phyloP scores from a whole-genome alignment of 2,888 invertebrate species.

The Sphaerophoria rueppellii region DNA sequence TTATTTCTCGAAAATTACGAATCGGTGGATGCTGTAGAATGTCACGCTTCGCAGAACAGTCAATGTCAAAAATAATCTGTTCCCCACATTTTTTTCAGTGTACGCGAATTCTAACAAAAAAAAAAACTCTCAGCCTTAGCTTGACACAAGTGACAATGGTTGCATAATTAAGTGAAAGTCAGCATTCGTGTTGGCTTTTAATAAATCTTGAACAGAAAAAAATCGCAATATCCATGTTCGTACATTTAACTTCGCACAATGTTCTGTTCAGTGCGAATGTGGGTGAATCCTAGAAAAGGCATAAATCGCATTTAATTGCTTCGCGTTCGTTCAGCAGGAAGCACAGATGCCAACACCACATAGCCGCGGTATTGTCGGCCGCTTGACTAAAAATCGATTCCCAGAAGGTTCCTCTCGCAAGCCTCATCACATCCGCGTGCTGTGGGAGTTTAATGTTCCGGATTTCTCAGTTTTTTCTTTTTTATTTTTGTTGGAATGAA shows the following conservation, averaged over 20 bases:
- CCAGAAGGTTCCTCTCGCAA: constrained; percentile 30
- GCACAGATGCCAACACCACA: constrained; percentile 34
- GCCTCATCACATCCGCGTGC: neutral
- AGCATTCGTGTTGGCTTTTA: constrained; percentile 67
- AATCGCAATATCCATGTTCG: constrained; percentile 12
- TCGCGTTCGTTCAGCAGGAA: constrained; percentile 25
- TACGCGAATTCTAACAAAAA: neutral
- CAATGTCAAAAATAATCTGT: too few relatives aligned
- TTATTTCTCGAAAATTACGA: too few relatives aligned
- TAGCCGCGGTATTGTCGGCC: neutral
- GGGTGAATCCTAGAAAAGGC: constrained; percentile 25
- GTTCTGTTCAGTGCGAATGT: neutral
- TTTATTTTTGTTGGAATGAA: neutral
- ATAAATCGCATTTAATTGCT: constrained; percentile 71
- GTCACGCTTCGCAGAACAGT: too few relatives aligned
- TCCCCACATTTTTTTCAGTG: constrained; percentile 9
- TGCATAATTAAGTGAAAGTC: constrained; percentile 71
- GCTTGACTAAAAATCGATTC: constrained; percentile 50
- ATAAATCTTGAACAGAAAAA: constrained; percentile 52
- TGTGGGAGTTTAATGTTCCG: neutral
- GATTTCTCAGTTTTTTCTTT: neutral
- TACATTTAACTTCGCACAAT: constrained; percentile 14
- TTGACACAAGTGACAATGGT: constrained; percentile 70
- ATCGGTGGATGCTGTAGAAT: too few relatives aligned
- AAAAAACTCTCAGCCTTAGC: constrained; percentile 32